Percentiles rank a stretch among this genome's conserved stretches.
Conservation (phyloP, 2,888 invertebrate genomes). For the Sinodicranocentrus sp. region DNA sequence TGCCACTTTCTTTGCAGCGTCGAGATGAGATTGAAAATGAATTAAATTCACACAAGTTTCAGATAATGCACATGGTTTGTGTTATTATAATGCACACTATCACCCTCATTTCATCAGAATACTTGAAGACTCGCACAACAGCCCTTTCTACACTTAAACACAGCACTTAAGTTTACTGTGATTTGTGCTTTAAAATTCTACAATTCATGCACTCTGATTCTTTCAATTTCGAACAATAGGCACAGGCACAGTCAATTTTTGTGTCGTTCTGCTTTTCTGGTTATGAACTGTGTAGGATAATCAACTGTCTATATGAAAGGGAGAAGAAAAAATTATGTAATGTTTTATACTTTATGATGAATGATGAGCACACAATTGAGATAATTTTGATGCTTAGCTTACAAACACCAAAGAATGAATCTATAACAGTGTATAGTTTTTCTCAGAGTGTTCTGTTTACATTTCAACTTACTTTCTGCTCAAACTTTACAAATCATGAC, state of each 20-base stretch:
- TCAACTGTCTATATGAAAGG: neutral
- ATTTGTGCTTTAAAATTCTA: too few species aligned
- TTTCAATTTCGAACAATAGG: neutral
- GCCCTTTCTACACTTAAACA: neutral
- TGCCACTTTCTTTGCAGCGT: too few species aligned
- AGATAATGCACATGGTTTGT: too few species aligned
- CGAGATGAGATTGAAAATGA: too few species aligned
- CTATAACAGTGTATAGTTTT: too few species aligned
- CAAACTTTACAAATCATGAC: neutral
- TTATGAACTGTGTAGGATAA: slow-evolving; percentile 10
- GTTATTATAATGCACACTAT: too few species aligned
- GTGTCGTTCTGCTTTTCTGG: slow-evolving; percentile 13
- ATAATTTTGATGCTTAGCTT: neutral
- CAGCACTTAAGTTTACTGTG: neutral
- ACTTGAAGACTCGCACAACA: too few species aligned
- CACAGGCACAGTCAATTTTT: neutral
- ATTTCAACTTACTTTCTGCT: neutral
- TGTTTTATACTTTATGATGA: neutral
- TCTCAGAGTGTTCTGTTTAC: neutral
- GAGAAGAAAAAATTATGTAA: slow-evolving; percentile 7
- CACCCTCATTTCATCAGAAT: too few species aligned
- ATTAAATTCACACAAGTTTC: too few species aligned
- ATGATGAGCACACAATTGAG: neutral
- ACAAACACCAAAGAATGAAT: too few species aligned
- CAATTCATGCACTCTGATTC: neutral